phyloP scores from a whole-genome alignment of 1,140 invertebrate genomes.

The Dendroctonus valens region DNA sequence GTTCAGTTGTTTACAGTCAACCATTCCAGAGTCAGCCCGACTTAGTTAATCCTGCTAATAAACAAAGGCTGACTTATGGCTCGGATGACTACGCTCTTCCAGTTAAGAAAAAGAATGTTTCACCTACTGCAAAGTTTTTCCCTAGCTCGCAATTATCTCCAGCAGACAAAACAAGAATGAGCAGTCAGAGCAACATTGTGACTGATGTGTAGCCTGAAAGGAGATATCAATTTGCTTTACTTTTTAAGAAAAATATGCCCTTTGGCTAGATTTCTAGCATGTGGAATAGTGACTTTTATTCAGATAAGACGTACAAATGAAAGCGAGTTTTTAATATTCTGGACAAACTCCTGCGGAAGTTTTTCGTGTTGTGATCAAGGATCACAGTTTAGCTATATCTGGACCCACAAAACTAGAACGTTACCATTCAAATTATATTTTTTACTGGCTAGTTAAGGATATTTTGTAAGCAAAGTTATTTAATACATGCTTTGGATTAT shows the following conservation, averaged over 20 bases:
- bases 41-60: slow-evolving; percentile 13
- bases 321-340: no score
- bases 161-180: slow-evolving; percentile 22
- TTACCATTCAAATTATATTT: no score
- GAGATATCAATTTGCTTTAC: not conserved
- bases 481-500: no score
- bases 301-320: no score
- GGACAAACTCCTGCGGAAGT: no score
- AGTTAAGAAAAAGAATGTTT: slow-evolving; percentile 29
- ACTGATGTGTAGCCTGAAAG: slow-evolving; percentile 37
- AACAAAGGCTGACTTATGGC: slow-evolving; percentile 28
- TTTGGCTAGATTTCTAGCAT: slow-evolving; percentile 17
- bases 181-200: slow-evolving; percentile 44
- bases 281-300: slow-evolving; percentile 1
- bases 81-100: slow-evolving; percentile 37
- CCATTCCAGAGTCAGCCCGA: slow-evolving; percentile 29
- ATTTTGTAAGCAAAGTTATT: no score
- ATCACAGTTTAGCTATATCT: no score
- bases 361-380: no score
- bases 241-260: not conserved
- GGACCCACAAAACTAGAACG: no score
- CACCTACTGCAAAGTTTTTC: slow-evolving; percentile 7
- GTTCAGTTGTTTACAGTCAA: slow-evolving; percentile 27
- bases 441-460: no score
- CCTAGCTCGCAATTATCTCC: slow-evolving; percentile 2